Conservation (phyloP, 2,797 vertebrate species). For the Australoheros facetus region DNA sequence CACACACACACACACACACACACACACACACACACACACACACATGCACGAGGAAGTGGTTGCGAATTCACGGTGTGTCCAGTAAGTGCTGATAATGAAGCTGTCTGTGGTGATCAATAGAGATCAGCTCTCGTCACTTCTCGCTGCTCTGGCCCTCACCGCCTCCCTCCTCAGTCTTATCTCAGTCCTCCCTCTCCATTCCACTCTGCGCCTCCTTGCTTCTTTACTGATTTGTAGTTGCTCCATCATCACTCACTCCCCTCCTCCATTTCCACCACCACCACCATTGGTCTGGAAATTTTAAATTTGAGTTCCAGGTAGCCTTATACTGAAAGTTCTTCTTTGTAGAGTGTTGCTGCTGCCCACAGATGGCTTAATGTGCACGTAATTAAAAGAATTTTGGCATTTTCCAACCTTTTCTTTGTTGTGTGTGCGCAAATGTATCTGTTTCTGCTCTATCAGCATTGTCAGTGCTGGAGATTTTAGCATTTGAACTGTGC, state of each 20-base stretch:
- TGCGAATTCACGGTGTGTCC: conserved; percentile 67
- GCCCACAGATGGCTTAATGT: neutral
- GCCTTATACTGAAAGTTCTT: neutral
- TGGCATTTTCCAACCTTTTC: too few relatives aligned
- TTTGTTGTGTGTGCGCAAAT: neutral
- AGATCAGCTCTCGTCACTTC: conserved; percentile 64
- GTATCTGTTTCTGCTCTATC: neutral
- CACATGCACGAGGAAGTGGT: conserved; percentile 48
- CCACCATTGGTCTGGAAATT: neutral
- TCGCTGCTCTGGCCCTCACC: conserved; percentile 41
- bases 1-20: too few relatives aligned
- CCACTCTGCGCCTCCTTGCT: conserved; percentile 42
- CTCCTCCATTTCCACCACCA: conserved; percentile 24
- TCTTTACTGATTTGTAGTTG: conserved; percentile 30
- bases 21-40: too few relatives aligned
- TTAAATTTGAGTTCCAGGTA: conserved; percentile 16
- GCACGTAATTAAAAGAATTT: neutral
- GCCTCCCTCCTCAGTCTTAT: conserved; percentile 46
- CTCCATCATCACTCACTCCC: conserved; percentile 50
- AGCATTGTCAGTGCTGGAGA: accelerated
- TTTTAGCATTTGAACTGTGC: neutral
- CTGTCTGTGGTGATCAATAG: conserved; percentile 78
- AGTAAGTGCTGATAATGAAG: conserved; percentile 79
- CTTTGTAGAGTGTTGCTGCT: neutral
- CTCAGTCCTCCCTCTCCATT: conserved; percentile 47